phyloP scores from a whole-genome alignment of 1,140 invertebrate genomes.

The Drosophila simulans region DNA sequence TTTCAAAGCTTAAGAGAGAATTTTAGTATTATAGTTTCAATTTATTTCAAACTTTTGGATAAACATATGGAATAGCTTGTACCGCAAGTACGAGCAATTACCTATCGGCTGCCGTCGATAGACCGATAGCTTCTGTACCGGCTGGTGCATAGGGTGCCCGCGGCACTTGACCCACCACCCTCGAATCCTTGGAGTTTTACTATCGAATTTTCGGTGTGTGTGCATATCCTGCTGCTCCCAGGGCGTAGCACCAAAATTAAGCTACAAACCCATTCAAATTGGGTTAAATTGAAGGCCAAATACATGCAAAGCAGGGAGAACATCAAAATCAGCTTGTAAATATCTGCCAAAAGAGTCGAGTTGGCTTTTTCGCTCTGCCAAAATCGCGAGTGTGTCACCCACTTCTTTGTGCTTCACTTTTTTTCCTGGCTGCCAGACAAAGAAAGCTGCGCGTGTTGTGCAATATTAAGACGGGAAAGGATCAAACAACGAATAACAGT shows the following conservation, averaged over 20 bases:
- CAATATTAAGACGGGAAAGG: not conserved
- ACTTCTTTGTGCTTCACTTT: slow-evolving; percentile 18
- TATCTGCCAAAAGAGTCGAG: slow-evolving; percentile 3
- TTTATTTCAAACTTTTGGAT: no score
- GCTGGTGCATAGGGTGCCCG: slow-evolving; percentile 45
- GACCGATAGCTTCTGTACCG: slow-evolving; percentile 28
- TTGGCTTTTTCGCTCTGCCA: slow-evolving; percentile 7
- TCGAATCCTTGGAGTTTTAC: slow-evolving; percentile 65
- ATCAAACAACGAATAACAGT: slow-evolving; percentile 20
- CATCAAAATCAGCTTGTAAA: not conserved
- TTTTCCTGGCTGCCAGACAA: slow-evolving; percentile 3
- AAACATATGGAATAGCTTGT: no score
- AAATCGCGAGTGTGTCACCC: slow-evolving; percentile 32
- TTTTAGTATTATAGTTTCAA: no score
- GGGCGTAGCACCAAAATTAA: slow-evolving; percentile 32
- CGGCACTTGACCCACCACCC: slow-evolving; percentile 23
- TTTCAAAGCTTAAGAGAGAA: no score
- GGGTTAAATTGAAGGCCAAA: not conserved
- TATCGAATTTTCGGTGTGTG: slow-evolving; percentile 65
- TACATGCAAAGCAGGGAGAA: not conserved
- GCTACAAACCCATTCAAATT: slow-evolving; percentile 5
- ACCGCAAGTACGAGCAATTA: slow-evolving; percentile 9
- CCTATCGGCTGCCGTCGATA: slow-evolving; percentile 33
- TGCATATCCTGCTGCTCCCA: slow-evolving; percentile 38
- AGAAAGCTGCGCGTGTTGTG: slow-evolving; percentile 4